Evolutionary conservation across 2,888 invertebrate species (phyloP).

Genomic region (Hyposoter didymator): DNA sequence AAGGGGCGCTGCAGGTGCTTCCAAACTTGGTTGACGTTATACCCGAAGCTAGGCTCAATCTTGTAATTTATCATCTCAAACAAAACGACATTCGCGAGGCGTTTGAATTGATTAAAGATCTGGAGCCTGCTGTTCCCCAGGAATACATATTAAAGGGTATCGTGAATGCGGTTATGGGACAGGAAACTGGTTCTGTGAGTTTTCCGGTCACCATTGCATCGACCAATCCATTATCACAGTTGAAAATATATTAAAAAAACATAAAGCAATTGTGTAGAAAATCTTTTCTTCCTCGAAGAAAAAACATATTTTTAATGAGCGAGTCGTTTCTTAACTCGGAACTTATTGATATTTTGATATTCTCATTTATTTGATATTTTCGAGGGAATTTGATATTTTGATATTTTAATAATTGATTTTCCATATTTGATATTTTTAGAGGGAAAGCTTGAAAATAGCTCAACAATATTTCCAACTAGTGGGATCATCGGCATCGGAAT

Average conservation of each 20-base stretch:
- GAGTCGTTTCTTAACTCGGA: neutral
- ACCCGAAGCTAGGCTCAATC: conserved; percentile 97
- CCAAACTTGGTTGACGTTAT: conserved; percentile 97
- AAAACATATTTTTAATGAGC: no score
- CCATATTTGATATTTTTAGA: conserved; percentile 88
- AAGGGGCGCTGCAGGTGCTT: conserved; percentile 96
- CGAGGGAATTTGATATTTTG: no score
- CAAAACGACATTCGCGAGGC: conserved; percentile 96
- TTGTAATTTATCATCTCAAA: conserved; percentile 96
- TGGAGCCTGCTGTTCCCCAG: conserved; percentile 96
- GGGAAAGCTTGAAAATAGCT: conserved; percentile 96
- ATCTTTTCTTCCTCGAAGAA: no score
- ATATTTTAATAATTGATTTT: no score
- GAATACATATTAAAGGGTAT: conserved; percentile 99
- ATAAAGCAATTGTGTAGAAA: no score
- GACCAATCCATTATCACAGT: no score
- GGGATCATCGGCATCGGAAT: conserved; percentile 98
- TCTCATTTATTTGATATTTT: no score
- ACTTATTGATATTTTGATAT: no score
- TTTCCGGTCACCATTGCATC: neutral
- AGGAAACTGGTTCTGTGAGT: conserved; percentile 95
- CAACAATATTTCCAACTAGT: conserved; percentile 98
- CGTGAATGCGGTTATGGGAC: conserved; percentile 96
- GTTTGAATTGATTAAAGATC: conserved; percentile 93
- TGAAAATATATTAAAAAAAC: no score